A percentile compares a stretch with the other conserved stretches of the same genome.
These are phyloP conservation scores for Cordilura impudica DNA, from an alignment of 2,888 invertebrate genomes.

Conservation along the genomic window DNA sequence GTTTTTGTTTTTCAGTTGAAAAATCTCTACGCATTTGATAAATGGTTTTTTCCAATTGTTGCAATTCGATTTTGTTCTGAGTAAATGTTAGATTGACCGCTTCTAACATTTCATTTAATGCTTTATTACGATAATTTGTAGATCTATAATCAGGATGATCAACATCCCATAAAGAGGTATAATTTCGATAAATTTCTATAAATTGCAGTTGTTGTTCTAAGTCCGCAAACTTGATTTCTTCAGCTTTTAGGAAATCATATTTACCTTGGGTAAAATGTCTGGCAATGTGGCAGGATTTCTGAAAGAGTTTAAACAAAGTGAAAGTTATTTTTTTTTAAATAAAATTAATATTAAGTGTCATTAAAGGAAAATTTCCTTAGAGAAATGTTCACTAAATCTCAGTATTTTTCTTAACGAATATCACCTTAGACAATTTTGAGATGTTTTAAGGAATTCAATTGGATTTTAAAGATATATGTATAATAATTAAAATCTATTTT, in stretches of 20 bases:
- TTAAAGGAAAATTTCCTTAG: no score
- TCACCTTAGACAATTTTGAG: no score
- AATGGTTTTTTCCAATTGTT: conserved; percentile 71
- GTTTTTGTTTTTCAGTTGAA: conserved; percentile 68
- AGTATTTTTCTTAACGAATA: no score
- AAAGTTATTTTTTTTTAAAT: not conserved
- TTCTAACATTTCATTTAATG: conserved; percentile 70
- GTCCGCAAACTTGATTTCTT: conserved; percentile 62
- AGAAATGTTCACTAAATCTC: no score
- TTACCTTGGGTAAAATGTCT: conserved; percentile 19
- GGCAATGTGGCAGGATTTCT: not conserved
- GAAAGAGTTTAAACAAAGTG: not conserved
- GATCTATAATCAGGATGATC: conserved; percentile 74
- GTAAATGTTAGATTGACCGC: conserved; percentile 67
- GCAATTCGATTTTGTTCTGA: conserved; percentile 53
- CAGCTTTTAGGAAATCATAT: conserved; percentile 68
- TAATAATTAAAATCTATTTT: no score
- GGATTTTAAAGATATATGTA: no score
- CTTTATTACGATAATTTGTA: conserved; percentile 69
- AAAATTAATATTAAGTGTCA: no score
- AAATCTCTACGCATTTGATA: conserved; percentile 69
- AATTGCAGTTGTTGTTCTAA: conserved; percentile 69
- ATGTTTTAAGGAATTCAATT: no score
- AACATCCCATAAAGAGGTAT: conserved; percentile 71
- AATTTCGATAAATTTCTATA: conserved; percentile 71